phyloP scores from a whole-genome alignment of 2,113 vertebrate genomes.

The Aphyosemion australe region DNA sequence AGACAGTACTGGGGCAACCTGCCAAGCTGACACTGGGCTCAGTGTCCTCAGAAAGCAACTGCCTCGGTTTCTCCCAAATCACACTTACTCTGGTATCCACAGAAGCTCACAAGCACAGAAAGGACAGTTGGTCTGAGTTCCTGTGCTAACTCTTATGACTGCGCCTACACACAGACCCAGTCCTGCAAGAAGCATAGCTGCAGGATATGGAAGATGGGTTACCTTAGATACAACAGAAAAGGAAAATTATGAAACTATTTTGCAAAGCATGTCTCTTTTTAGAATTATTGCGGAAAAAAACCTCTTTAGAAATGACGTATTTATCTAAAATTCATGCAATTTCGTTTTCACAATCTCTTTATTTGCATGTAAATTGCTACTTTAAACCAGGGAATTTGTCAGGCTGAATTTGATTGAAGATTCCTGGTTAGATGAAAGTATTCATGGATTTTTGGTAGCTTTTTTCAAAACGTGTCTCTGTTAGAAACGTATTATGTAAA shows the following conservation, averaged over 20 bases:
- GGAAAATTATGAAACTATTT: background rate
- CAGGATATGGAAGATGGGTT: constrained; percentile 19
- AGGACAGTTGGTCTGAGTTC: constrained; percentile 58
- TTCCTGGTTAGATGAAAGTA: constrained; percentile 2
- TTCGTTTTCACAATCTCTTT: background rate
- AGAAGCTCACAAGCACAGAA: constrained; percentile 49
- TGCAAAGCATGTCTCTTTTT: constrained; percentile 4
- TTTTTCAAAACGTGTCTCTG: background rate
- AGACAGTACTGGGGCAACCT: constrained; percentile 40
- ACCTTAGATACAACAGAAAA: background rate
- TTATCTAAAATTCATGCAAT: background rate
- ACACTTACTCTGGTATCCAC: constrained; percentile 54
- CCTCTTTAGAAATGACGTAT: background rate
- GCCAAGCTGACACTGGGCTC: constrained; percentile 47
- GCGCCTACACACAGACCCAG: constrained; percentile 46
- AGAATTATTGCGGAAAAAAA: background rate
- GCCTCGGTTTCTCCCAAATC: constrained; percentile 52
- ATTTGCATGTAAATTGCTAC: background rate
- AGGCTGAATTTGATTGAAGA: background rate
- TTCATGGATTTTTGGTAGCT: background rate
- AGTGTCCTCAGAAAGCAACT: constrained; percentile 54
- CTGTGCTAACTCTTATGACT: constrained; percentile 46
- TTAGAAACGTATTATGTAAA: no score
- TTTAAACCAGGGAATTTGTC: background rate
- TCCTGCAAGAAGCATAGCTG: constrained; percentile 10